Percentiles rank a stretch among this genome's conserved stretches.
Conservation (phyloP, 37 sponge, comb jelly and placozoan genomes). For the Chondrosia reniformis region DNA sequence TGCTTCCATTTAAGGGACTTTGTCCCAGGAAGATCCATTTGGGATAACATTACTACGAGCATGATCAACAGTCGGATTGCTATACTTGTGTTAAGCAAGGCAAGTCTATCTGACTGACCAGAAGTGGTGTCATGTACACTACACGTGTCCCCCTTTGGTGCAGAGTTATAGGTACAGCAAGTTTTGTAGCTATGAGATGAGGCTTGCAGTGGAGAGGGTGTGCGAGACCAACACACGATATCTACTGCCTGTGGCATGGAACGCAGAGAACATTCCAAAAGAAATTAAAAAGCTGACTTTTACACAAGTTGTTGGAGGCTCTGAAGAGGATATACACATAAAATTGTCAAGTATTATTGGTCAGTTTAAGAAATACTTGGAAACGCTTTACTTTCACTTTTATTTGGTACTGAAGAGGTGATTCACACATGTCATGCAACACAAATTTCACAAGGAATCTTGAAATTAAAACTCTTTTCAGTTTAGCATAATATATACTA, state of each 20-base stretch:
- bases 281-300: not conserved
- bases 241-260: conserved; percentile 16
- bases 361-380: too few relatives aligned
- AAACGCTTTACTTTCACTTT: too few relatives aligned
- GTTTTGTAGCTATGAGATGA: not conserved
- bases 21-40: not conserved
- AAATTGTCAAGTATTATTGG: not conserved
- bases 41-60: not conserved
- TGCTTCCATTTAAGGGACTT: not conserved
- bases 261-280: not conserved
- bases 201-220: not conserved
- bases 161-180: not conserved
- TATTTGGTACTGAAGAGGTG: too few relatives aligned
- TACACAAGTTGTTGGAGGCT: too few relatives aligned
- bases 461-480: too few relatives aligned
- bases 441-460: too few relatives aligned
- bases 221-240: not conserved
- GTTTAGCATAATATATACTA: too few relatives aligned
- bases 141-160: not conserved
- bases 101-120: not conserved
- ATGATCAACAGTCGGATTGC: conserved; percentile 1
- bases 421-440: too few relatives aligned
- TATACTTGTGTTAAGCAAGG: not conserved
- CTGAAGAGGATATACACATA: too few relatives aligned
- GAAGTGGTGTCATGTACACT: not conserved